phyloP scores from a whole-genome alignment of 2,888 invertebrate genomes.

The Sarcophaga caerulescens region DNA sequence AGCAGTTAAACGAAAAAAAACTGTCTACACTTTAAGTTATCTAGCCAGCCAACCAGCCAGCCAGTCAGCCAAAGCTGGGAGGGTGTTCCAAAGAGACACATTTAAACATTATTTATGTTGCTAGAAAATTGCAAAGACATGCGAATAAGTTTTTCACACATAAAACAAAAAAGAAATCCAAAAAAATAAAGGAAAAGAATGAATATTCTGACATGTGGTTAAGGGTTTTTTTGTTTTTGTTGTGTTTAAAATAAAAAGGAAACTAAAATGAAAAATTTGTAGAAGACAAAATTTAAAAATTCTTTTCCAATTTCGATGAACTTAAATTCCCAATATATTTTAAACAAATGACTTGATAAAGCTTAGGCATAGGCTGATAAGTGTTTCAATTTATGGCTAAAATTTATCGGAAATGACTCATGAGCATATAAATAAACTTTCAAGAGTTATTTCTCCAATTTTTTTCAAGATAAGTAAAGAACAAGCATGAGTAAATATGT shows the following conservation, averaged over 20 bases:
- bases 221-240: conserved; percentile 48
- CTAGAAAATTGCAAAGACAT: conserved; percentile 68
- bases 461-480: too few species aligned
- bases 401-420: too few species aligned
- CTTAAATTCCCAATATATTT: too few species aligned
- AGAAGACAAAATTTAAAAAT: not conserved
- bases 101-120: conserved; percentile 66
- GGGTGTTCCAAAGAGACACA: conserved; percentile 34
- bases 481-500: too few species aligned
- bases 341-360: too few species aligned
- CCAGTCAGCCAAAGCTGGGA: not conserved
- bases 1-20: conserved; percentile 46
- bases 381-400: too few species aligned
- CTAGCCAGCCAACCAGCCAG: conserved; percentile 7
- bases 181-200: conserved; percentile 28
- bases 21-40: conserved; percentile 50
- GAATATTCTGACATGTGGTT: conserved; percentile 61
- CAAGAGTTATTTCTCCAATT: too few species aligned
- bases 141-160: conserved; percentile 66
- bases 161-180: not conserved
- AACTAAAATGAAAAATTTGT: not conserved
- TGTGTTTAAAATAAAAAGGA: too few species aligned
- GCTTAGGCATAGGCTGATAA: too few species aligned
- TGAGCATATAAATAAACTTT: too few species aligned
- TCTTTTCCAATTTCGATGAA: too few species aligned